Conservation (phyloP, 1,140 invertebrate genomes). For the Elymnias hypermnestra region DNA sequence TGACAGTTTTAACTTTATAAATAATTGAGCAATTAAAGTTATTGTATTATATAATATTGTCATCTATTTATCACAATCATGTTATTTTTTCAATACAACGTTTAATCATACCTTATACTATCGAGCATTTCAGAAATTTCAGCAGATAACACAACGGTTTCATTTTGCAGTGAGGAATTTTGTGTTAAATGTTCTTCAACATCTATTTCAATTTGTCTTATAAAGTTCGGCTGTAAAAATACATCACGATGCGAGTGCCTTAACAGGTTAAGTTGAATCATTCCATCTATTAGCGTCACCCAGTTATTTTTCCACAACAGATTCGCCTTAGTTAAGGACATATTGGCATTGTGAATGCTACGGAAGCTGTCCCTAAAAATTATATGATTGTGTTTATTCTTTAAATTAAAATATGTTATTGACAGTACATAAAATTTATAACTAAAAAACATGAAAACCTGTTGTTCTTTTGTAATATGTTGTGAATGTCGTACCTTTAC, state of each 20-base stretch:
- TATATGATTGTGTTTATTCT: background rate
- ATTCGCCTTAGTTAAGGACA: slow-evolving; percentile 24
- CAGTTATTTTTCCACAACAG: slow-evolving; percentile 36
- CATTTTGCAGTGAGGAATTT: background rate
- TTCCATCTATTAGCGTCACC: slow-evolving; percentile 35
- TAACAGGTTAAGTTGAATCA: slow-evolving; percentile 32
- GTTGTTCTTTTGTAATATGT: too few relatives aligned
- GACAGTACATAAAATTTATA: background rate
- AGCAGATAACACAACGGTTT: slow-evolving; percentile 4
- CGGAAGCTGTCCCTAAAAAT: slow-evolving; percentile 31
- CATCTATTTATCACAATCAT: background rate
- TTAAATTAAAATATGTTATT: background rate
- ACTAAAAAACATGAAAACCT: too few relatives aligned
- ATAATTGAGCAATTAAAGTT: background rate
- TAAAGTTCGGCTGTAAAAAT: slow-evolving; percentile 23
- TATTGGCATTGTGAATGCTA: slow-evolving; percentile 28
- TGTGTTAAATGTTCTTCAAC: slow-evolving; percentile 10
- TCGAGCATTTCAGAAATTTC: slow-evolving; percentile 9
- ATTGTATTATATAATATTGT: background rate
- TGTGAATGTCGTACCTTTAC: too few relatives aligned
- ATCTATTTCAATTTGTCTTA: slow-evolving; percentile 31
- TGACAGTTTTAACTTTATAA: background rate
- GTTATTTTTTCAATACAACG: background rate
- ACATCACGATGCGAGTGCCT: slow-evolving; percentile 17
- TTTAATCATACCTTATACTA: slow-evolving; percentile 14